Evolutionary conservation across 2,113 vertebrate genomes (phyloP).

Genomic region (Misgurnus anguillicaudatus): DNA sequence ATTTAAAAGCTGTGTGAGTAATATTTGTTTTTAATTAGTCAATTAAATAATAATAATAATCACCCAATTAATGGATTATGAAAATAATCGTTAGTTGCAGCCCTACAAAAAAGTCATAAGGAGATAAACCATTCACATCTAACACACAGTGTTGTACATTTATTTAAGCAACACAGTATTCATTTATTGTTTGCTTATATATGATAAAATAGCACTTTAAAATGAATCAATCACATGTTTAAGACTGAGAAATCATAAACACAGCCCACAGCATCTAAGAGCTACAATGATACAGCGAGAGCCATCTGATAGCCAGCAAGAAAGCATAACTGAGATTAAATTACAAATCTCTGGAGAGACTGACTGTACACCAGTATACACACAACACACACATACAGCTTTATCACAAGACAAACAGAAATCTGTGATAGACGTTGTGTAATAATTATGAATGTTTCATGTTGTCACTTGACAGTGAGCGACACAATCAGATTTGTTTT

Average conservation of each 20-base stretch:
- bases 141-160: no score
- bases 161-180: constrained; percentile 19
- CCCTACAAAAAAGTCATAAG: no score
- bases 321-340: constrained; percentile 49
- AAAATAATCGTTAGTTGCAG: no score
- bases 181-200: neutral
- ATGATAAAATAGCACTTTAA: neutral
- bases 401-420: neutral
- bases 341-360: constrained; percentile 42
- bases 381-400: neutral
- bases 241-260: neutral
- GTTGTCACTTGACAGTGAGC: no score
- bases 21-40: no score
- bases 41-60: no score
- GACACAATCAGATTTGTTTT: neutral
- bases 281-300: constrained; percentile 21
- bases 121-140: neutral
- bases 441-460: no score
- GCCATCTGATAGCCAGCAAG: constrained; percentile 15
- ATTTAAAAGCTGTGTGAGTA: no score
- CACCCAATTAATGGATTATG: no score
- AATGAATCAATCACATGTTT: neutral
- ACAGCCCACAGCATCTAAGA: neutral
- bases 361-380: constrained; percentile 26
- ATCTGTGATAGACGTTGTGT: no score